phyloP scores from a whole-genome alignment of 2,888 invertebrate genomes.

The Drosophila vallismaia region DNA sequence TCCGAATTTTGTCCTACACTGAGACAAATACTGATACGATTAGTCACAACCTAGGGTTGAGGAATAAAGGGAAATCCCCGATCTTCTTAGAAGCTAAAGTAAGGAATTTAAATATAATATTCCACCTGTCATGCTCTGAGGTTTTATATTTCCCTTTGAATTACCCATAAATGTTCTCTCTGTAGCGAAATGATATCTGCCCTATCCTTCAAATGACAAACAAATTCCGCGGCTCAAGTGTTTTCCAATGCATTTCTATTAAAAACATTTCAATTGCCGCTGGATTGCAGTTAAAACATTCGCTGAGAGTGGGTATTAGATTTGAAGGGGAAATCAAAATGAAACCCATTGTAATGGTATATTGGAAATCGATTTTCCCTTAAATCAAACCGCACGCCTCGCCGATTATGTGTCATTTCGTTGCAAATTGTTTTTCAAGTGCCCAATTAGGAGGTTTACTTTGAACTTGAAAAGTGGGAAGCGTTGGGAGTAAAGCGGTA shows the following conservation, averaged over 20 bases:
- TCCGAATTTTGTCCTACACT: conserved; percentile 37
- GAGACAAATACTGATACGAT: conserved; percentile 14
- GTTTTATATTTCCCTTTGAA: no score
- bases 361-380: conserved; percentile 26
- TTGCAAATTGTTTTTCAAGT: conserved; percentile 8
- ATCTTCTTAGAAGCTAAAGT: conserved; percentile 1
- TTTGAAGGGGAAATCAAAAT: not conserved
- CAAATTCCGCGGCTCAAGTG: conserved; percentile 11
- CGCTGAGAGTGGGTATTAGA: not conserved
- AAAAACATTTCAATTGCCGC: conserved; percentile 31
- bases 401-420: conserved; percentile 30
- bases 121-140: no score
- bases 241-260: conserved; percentile 26
- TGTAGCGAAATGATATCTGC: conserved; percentile 6
- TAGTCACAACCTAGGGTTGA: not conserved
- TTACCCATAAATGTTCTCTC: not conserved
- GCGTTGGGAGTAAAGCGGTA: not conserved
- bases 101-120: no score
- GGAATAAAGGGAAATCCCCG: conserved; percentile 12
- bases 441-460: conserved; percentile 14
- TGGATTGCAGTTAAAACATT: conserved; percentile 17
- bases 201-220: not conserved
- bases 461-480: conserved; percentile 24
- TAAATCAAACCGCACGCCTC: conserved; percentile 15
- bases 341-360: not conserved